These are phyloP conservation scores for Muscicapa adusta DNA, from an alignment of 2,113 vertebrate genomes.

Conservation along the genomic window DNA sequence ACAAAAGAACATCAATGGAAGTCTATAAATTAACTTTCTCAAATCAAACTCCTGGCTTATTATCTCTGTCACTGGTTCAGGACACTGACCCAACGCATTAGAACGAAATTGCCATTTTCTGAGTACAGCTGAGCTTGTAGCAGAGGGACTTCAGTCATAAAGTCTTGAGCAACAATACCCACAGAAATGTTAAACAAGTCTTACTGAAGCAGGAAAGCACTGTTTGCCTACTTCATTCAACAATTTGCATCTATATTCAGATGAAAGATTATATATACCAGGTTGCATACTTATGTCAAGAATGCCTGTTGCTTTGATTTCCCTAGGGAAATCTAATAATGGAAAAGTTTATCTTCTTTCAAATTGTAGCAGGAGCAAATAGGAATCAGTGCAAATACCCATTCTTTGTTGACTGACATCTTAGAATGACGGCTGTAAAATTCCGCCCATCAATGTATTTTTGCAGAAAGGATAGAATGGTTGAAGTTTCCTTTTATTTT, in stretches of 20 bases:
- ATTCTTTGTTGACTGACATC: not conserved
- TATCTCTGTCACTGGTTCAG: not conserved
- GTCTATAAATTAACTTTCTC: not conserved
- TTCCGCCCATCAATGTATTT: not conserved
- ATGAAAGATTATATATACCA: not conserved
- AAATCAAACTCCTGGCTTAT: not conserved
- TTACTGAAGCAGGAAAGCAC: not conserved
- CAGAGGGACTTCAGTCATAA: not conserved
- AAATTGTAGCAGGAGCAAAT: not conserved
- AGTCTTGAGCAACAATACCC: not conserved
- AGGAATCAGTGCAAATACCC: not conserved
- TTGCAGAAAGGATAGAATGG: not conserved
- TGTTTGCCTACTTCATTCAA: not conserved
- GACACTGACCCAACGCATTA: not conserved
- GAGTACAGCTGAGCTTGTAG: not conserved
- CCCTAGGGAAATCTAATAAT: not conserved
- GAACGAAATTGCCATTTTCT: not conserved
- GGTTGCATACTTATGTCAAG: not conserved
- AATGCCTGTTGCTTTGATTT: conserved; percentile 10
- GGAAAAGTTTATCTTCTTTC: not conserved
- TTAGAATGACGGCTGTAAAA: not conserved
- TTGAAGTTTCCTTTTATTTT: not conserved
- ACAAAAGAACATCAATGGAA: not conserved
- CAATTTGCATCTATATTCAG: not conserved
- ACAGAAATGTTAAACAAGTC: not conserved